These are phyloP conservation scores for Macaria notata DNA, from an alignment of 2,888 invertebrate genomes.

Conservation along the genomic window DNA sequence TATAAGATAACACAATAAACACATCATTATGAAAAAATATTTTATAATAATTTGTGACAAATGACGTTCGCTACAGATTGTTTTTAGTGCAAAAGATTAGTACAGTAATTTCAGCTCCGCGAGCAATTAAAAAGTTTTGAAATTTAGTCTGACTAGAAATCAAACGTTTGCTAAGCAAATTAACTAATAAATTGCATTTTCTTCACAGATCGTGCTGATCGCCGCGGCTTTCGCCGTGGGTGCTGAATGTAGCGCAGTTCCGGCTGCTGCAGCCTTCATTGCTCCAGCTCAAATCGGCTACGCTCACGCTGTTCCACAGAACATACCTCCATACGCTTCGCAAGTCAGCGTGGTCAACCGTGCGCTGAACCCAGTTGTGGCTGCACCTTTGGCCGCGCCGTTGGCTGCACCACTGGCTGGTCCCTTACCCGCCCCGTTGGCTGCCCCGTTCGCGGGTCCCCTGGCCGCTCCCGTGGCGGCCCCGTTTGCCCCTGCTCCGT, in stretches of 20 bases:
- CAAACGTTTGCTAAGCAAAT: no score
- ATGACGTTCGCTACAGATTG: no score
- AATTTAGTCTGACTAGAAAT: no score
- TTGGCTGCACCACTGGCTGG: conserved; percentile 42
- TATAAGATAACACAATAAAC: no score
- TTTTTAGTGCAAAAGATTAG: no score
- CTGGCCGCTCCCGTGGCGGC: conserved; percentile 40
- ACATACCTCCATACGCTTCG: conserved; percentile 83
- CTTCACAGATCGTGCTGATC: conserved; percentile 66
- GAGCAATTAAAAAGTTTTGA: no score
- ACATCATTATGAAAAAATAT: no score
- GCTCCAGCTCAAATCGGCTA: conserved; percentile 83
- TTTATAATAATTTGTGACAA: no score
- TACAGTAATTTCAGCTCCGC: no score
- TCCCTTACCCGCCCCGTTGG: conserved; percentile 25
- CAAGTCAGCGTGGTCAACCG: conserved; percentile 81
- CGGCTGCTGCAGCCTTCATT: conserved; percentile 65
- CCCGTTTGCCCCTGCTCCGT: conserved; percentile 35
- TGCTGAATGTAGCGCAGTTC: conserved; percentile 64
- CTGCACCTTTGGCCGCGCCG: conserved; percentile 51
- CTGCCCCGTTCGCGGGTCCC: conserved; percentile 37
- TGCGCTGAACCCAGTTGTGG: conserved; percentile 63
- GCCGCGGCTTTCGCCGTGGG: conserved; percentile 63
- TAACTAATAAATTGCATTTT: no score
- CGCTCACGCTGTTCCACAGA: conserved; percentile 82